These are phyloP conservation scores for Perizoma flavofasciatum DNA, from an alignment of 2,888 invertebrate genomes.

Conservation along the genomic window DNA sequence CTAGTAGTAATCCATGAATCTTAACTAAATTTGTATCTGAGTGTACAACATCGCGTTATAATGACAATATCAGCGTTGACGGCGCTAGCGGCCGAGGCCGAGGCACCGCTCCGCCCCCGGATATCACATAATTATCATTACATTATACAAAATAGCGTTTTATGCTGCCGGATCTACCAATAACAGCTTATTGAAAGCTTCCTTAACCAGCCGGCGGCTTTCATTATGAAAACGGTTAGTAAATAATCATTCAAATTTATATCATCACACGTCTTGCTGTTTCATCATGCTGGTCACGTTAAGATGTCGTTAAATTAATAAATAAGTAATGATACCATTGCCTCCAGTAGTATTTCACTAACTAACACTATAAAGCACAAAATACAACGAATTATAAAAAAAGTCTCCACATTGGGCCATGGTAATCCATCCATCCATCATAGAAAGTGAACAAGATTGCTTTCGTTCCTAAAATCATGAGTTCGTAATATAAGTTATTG, in stretches of 20 bases:
- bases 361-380: no score
- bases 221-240: conserved; percentile 5
- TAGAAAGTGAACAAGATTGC: no score
- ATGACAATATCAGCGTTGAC: conserved; percentile 19
- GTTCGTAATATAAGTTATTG: no score
- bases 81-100: conserved; percentile 11
- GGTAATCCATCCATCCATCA: no score
- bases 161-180: conserved; percentile 14
- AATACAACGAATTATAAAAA: no score
- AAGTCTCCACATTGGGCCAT: no score
- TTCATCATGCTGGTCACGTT: no score
- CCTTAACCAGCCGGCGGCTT: conserved; percentile 4
- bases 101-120: conserved; percentile 1
- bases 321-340: not conserved
- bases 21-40: not conserved
- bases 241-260: not conserved
- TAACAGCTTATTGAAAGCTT: conserved; percentile 22
- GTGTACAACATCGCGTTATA: conserved; percentile 12
- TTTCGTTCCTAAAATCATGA: no score
- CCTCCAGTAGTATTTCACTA: not conserved
- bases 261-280: no score
- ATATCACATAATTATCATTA: conserved; percentile 12
- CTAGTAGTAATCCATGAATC: no score
- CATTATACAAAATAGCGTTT: conserved; percentile 25
- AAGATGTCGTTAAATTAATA: no score